phyloP scores from a whole-genome alignment of 2,113 vertebrate genomes.

The Macrotus californicus region DNA sequence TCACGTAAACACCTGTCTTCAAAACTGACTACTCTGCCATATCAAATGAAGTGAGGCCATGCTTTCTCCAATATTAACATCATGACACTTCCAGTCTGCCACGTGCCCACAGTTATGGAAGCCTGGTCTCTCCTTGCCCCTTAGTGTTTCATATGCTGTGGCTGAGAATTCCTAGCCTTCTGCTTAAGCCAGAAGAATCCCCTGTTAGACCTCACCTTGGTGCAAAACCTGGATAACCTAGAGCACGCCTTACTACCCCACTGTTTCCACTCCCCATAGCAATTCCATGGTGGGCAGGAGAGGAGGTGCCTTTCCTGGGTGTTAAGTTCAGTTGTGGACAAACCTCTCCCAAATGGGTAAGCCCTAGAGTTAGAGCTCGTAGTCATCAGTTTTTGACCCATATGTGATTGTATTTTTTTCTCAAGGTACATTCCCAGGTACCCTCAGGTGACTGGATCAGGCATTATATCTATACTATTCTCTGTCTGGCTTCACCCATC shows the following conservation, averaged over 20 bases:
- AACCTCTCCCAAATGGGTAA: background rate
- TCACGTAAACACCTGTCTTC: background rate
- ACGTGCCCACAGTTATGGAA: background rate
- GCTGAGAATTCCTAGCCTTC: background rate
- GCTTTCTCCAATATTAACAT: background rate
- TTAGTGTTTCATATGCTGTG: background rate
- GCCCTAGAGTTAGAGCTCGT: background rate
- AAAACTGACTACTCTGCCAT: background rate
- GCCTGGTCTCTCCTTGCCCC: background rate
- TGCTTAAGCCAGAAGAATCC: background rate
- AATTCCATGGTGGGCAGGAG: background rate
- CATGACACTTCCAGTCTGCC: background rate
- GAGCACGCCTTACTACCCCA: rapidly evolving
- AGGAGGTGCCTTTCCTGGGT: background rate
- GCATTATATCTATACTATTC: background rate
- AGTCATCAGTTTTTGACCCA: background rate
- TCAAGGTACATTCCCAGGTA: background rate
- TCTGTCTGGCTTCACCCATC: background rate
- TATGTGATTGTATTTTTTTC: background rate
- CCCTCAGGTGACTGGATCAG: background rate
- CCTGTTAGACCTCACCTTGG: background rate
- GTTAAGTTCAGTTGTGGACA: background rate
- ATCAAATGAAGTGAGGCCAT: background rate
- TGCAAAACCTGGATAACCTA: background rate
- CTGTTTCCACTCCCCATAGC: background rate